These are phyloP conservation scores for Megalurothrips usitatus DNA, from an alignment of 2,888 invertebrate genomes.

Conservation along the genomic window DNA sequence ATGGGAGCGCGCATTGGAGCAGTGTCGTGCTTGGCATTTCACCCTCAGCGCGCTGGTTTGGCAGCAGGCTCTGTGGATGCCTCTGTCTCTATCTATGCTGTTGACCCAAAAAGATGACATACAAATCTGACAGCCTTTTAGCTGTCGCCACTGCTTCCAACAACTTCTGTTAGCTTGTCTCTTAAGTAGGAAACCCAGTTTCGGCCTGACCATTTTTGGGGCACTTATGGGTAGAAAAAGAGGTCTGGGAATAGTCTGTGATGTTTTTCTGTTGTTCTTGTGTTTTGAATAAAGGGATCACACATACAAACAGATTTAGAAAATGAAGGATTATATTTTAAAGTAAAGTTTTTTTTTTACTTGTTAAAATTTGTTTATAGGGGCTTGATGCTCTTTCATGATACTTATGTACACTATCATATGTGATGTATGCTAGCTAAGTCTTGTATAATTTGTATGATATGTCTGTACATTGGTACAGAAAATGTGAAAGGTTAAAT, in stretches of 20 bases:
- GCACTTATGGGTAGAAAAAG: constrained; percentile 34
- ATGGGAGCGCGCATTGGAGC: constrained; percentile 80
- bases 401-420: not conserved
- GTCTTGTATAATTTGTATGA: not conserved
- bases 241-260: constrained; percentile 2
- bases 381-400: not conserved
- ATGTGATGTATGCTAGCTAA: constrained; percentile 7
- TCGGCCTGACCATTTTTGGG: not conserved
- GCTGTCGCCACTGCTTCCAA: not conserved
- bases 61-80: constrained; percentile 85
- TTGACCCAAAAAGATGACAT: constrained; percentile 65
- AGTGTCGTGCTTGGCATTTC: constrained; percentile 83
- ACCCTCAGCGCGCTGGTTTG: constrained; percentile 77
- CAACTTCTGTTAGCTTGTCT: not conserved
- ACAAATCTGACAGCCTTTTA: constrained; percentile 21
- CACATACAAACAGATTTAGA: not conserved
- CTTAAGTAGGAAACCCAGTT: not conserved
- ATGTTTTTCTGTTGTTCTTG: constrained; percentile 4
- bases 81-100: constrained; percentile 74
- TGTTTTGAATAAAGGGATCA: constrained; percentile 9
- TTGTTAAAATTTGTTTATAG: constrained; percentile 8
- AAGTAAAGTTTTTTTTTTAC: constrained; percentile 14
- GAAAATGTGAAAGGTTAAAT: not conserved
- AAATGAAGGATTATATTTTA: not conserved
- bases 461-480: not conserved